Percentiles rank a stretch among this genome's conserved stretches.
phyloP scores from a whole-genome alignment of 2,113 vertebrate species.

The Serilophus lunatus region DNA sequence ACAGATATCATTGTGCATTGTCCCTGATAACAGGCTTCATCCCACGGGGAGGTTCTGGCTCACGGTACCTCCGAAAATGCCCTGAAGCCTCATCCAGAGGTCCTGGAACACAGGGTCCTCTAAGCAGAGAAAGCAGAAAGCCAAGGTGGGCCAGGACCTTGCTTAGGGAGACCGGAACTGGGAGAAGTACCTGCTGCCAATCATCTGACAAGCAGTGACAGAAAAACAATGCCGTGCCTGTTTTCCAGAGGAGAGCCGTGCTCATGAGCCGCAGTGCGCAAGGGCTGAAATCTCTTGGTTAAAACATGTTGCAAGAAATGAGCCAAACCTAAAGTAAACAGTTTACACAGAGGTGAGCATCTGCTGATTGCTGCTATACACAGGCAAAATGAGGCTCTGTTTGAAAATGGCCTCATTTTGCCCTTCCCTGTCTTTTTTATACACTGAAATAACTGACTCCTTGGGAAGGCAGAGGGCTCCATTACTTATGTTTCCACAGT shows the following conservation, averaged over 20 bases:
- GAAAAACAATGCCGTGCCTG: neutral
- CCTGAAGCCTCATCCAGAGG: neutral
- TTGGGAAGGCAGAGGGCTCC: neutral
- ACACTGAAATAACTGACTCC: neutral
- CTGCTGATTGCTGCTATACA: neutral
- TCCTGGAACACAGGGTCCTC: neutral
- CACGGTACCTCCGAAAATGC: neutral
- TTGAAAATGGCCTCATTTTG: neutral
- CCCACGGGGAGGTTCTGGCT: neutral
- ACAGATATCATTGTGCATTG: neutral
- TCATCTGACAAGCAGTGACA: neutral
- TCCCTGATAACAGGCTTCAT: neutral
- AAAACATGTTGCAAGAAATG: neutral
- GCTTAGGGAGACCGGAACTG: accelerated
- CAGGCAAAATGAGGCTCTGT: neutral
- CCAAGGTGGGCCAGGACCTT: accelerated
- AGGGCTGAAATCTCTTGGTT: neutral
- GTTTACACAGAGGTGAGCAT: slow-evolving; percentile 21
- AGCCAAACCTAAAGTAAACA: neutral
- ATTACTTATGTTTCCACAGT: neutral
- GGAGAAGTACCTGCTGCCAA: neutral
- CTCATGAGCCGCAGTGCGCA: accelerated
- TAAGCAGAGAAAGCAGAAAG: neutral
- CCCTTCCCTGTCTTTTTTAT: neutral
- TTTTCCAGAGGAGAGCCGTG: neutral